Conservation (phyloP, 2,113 vertebrate species). For the Rhea pennata region DNA sequence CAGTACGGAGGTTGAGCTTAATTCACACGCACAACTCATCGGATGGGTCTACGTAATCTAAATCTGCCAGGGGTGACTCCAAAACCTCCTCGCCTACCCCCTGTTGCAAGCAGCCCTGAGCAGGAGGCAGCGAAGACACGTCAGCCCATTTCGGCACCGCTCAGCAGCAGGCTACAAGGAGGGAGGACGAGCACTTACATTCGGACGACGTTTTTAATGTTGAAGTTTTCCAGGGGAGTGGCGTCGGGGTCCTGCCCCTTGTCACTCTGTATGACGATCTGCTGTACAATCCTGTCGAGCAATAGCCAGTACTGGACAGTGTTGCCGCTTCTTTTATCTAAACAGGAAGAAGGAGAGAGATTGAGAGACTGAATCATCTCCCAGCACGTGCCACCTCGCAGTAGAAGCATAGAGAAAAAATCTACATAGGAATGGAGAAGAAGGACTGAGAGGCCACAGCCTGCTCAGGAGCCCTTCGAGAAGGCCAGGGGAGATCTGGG, state of each 20-base stretch:
- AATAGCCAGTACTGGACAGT: constrained; percentile 98
- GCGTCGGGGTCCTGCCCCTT: constrained; percentile 96
- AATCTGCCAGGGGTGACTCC: not conserved
- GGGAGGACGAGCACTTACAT: constrained; percentile 84
- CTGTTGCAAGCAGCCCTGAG: not conserved
- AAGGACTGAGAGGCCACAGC: too few species aligned
- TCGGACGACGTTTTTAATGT: constrained; percentile 97
- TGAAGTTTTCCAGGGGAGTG: constrained; percentile 97
- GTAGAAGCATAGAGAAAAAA: not conserved
- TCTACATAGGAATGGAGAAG: not conserved
- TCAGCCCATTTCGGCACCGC: not conserved
- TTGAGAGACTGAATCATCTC: not conserved
- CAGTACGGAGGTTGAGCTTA: not conserved
- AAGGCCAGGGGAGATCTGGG: too few species aligned
- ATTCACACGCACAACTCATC: not conserved
- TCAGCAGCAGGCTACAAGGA: not conserved
- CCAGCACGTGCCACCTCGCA: too few species aligned
- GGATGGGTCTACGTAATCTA: not conserved
- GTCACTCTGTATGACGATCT: constrained; percentile 97
- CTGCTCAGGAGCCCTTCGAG: too few species aligned
- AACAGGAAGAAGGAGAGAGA: not conserved
- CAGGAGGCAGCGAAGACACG: rapidly evolving
- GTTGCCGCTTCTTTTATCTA: constrained; percentile 97
- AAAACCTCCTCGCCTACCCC: not conserved
- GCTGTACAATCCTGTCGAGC: constrained; percentile 95